Percentiles rank a stretch among this genome's conserved stretches.
phyloP scores from a whole-genome alignment of 92 coral and sea anemone species.

The Galaxea fascicularis region DNA sequence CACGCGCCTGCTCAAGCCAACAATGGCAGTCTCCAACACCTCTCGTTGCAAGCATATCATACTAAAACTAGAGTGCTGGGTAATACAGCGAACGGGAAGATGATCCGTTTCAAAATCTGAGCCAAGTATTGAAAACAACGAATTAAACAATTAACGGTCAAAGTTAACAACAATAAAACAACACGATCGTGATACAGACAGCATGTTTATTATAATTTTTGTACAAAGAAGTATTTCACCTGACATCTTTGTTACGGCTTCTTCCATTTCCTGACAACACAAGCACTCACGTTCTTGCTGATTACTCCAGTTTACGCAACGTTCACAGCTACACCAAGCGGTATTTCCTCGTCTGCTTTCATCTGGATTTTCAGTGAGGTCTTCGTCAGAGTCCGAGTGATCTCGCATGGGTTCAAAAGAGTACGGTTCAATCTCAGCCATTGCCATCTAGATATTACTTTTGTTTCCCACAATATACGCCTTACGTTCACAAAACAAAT shows the following conservation, averaged over 20 bases:
- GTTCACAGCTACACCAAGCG: not conserved
- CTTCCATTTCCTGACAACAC: not conserved
- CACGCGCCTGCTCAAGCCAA: not conserved
- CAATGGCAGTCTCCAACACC: not conserved
- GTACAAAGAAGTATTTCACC: not conserved
- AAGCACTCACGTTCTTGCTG: not conserved
- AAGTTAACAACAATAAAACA: too few species aligned
- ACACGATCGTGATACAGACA: not conserved
- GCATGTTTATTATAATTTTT: not conserved
- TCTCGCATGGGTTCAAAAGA: not conserved
- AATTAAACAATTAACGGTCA: too few species aligned
- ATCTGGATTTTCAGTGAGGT: not conserved
- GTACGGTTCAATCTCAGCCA: not conserved
- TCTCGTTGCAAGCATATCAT: not conserved
- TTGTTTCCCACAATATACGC: not conserved
- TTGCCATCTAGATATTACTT: not conserved
- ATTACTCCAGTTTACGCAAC: not conserved
- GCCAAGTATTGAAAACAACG: not conserved
- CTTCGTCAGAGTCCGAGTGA: not conserved
- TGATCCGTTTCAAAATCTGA: not conserved
- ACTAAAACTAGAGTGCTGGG: not conserved
- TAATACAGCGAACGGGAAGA: not conserved
- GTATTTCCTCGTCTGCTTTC: not conserved
- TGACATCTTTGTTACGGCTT: not conserved
- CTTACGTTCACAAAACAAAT: not conserved